Evolutionary conservation across 2,113 vertebrate genomes (phyloP).

Genomic region (Cryptomyrus ogoouensis): DNA sequence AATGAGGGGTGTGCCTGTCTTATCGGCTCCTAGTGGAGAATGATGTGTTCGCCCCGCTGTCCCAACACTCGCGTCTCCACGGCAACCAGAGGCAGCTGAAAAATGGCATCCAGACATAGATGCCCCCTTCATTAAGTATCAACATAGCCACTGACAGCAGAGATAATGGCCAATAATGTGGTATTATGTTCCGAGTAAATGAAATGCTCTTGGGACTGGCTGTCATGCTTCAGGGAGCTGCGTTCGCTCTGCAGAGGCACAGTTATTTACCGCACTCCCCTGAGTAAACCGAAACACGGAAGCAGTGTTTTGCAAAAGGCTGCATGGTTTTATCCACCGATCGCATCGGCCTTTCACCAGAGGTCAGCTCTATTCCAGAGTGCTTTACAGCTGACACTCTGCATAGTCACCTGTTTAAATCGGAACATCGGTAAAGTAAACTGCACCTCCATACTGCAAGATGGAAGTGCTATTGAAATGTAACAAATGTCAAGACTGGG

Average conservation of each 20-base stretch:
- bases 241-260: constrained; percentile 58
- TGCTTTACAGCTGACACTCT: background rate
- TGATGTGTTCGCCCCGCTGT: constrained; percentile 32
- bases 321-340: background rate
- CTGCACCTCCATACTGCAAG: background rate
- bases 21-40: constrained; percentile 47
- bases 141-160: constrained; percentile 84
- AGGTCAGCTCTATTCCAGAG: background rate
- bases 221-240: constrained; percentile 78
- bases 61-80: constrained; percentile 63
- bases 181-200: constrained; percentile 90
- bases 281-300: background rate
- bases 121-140: constrained; percentile 95
- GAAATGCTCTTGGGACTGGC: constrained; percentile 82
- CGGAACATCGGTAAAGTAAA: background rate
- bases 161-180: constrained; percentile 97
- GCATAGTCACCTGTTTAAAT: background rate
- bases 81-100: constrained; percentile 79
- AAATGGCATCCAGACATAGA: constrained; percentile 83
- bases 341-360: background rate
- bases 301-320: background rate
- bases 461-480: background rate
- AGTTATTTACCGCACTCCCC: constrained; percentile 20
- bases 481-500: background rate
- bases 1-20: constrained; percentile 43